Percentiles rank a stretch among this genome's conserved stretches.
phyloP scores from a whole-genome alignment of 2,113 vertebrate genomes.

The Mola mola region DNA sequence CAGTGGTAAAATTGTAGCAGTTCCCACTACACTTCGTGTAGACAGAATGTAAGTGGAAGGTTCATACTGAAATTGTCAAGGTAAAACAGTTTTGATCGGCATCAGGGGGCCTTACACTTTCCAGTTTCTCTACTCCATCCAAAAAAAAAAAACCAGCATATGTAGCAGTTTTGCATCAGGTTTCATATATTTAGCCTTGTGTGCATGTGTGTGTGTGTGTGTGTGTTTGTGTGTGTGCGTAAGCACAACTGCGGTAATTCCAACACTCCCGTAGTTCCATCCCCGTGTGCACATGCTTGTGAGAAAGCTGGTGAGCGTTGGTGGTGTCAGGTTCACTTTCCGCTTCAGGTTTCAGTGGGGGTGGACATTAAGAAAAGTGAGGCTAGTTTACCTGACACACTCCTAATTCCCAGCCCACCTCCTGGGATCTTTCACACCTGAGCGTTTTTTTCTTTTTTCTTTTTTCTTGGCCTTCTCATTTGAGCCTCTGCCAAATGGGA shows the following conservation, averaged over 20 bases:
- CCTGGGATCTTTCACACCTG: conserved; percentile 40
- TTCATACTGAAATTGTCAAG: conserved; percentile 53
- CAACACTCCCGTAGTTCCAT: conserved; percentile 29
- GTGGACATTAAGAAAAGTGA: conserved; percentile 50
- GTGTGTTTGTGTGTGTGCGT: conserved; percentile 8
- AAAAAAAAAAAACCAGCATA: conserved; percentile 36
- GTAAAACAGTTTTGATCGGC: conserved; percentile 54
- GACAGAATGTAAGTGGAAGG: conserved; percentile 33
- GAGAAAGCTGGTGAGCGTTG: conserved; percentile 24
- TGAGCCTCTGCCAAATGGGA: conserved; percentile 66
- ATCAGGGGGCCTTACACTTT: conserved; percentile 44
- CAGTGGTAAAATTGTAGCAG: conserved; percentile 53
- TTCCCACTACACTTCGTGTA: conserved; percentile 35
- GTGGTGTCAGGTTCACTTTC: conserved; percentile 67
- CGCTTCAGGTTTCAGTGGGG: conserved; percentile 53
- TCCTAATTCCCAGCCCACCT: conserved; percentile 44
- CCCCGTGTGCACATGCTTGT: conserved; percentile 13
- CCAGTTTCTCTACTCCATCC: conserved; percentile 46
- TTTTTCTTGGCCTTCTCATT: conserved; percentile 47
- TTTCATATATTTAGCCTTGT: conserved; percentile 41
- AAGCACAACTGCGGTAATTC: conserved; percentile 46
- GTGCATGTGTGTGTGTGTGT: conserved; percentile 9
- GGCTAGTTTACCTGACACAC: conserved; percentile 65
- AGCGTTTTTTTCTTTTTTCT: conserved; percentile 11
- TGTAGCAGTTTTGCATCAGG: conserved; percentile 51